Evolutionary conservation across 2,113 vertebrate species (phyloP), one percentile per base, ranked within the genome.

Genomic region (Hemicordylus capensis): DNA sequence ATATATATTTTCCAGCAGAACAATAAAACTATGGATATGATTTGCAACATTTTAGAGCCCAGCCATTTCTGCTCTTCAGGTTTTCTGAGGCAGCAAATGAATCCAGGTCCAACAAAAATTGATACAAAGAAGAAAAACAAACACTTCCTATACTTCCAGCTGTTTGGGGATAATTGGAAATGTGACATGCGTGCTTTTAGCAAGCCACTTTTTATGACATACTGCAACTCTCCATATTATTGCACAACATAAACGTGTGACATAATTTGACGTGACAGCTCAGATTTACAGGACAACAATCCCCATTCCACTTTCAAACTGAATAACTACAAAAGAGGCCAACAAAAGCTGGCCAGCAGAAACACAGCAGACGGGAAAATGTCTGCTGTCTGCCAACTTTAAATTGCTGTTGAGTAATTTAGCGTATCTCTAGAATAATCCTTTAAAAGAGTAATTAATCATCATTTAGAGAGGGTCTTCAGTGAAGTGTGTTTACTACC

Each of bases 251-350:
- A 86, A 90, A 93, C 89, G 67, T 85, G 85, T 91, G 92, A 95
- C 93, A 94, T 95, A 92, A 96, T 95, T 91, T 93, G 92, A 94
- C 58, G 59, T 1, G 76, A 92, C 91, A 95, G 92, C 87, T 93
- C 90, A 91, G 93, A 88, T 93, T 94, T 95, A 95, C 90, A 95
- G 89, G 84, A 94, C 19, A 51, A 87, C 90, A 88, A 87, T 94
- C 94, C 87, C 91, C 66, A 91, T 87, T 95, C 87, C 85, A 59
- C 84, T 93, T 95, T 90, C 93, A 95, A 93, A 93, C 67, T 88
- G 89, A 69, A 79, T 84, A 82, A 75, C 63, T 83, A 24, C 56
- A 88, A 44, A 85, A 70, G 79, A 89, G 56, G 88, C 85, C 91
- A 94, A 61, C 69, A 89, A 87, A 93, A 93, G 90, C 89, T 91